Base-by-base conservation (phyloP, 37 sponge, comb jelly and placozoan genomes). In the Oscarella lobularis region DNA sequence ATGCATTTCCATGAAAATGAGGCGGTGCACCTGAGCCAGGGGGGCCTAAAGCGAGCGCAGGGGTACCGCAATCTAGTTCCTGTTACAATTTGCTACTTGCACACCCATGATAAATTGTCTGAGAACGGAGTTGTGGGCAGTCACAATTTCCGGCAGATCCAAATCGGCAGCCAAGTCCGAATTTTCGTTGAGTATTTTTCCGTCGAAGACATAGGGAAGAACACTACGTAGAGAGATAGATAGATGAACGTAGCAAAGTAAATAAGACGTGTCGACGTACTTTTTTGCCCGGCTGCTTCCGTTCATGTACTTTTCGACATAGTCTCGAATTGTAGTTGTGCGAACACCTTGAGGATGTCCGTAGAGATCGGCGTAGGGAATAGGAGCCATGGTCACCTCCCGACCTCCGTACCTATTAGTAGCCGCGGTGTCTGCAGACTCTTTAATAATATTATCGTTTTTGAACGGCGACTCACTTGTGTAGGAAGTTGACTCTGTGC, bases 201-300 rank as follows among this genome's bases (percentile, higher is more conserved):
- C 84, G 67, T 83, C 84, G 79, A 83, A 83, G 14, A 83, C 2
- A 66, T 83, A 83, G 36, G 60, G 72, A 35, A 76, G 84, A 41
- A 35, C 66, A 36, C 69, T 72, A 37, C 35, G 66, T 27, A 37
- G 55, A 37, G 2, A 31, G 2, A 0, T 20, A 33, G 20, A 33
- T 34, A 76, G 36, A 27, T 27, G 60, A 27, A 48, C 20, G 9
- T 20, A 48, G 60, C 60, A 48, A 48, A 20, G 14, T 27, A 27
- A 48, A 27, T 48, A 48, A 48, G 9, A n/a, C n/a, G n/a, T n/a
- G n/a, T n/a, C n/a, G n/a, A n/a, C n/a, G n/a, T n/a, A n/a, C n/a
- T n/a, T n/a, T n/a, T n/a, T n/a, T n/a, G n/a, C n/a, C n/a, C n/a
- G n/a, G n/a, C 41, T 2, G 3, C 37, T 3, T 31, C 2, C 0